These are phyloP conservation scores for Oreochromis tanganicae DNA, from an alignment of 2,113 vertebrate genomes.

Conservation along the genomic window DNA sequence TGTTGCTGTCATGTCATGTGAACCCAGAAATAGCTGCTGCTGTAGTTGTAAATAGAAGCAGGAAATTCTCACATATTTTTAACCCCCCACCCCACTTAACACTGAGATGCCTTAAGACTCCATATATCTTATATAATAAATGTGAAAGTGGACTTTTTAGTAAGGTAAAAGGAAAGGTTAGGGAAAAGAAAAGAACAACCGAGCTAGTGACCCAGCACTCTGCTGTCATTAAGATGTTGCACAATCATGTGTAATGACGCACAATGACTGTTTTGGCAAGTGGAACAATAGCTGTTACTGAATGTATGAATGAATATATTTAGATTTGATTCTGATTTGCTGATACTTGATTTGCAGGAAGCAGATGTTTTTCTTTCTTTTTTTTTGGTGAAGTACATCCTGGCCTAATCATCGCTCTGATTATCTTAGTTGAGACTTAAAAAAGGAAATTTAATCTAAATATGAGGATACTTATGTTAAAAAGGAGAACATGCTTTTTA, in stretches of 20 bases:
- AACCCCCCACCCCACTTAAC: background rate
- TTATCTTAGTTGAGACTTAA: background rate
- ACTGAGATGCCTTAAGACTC: background rate
- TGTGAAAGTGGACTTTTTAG: background rate
- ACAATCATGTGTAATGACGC: background rate
- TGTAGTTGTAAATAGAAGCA: background rate
- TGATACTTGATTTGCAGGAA: background rate
- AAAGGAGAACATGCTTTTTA: background rate
- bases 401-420: background rate
- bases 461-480: background rate
- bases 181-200: background rate
- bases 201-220: background rate
- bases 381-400: background rate
- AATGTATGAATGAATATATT: background rate
- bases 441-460: background rate
- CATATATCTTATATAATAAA: background rate
- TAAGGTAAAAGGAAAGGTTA: rapidly evolving
- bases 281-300: background rate
- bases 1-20: background rate
- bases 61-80: background rate
- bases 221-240: background rate
- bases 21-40: background rate
- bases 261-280: background rate
- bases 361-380: background rate
- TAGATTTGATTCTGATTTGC: background rate